Conservation (phyloP, 2,797 vertebrate species). For the Xiphophorus birchmanni region DNA sequence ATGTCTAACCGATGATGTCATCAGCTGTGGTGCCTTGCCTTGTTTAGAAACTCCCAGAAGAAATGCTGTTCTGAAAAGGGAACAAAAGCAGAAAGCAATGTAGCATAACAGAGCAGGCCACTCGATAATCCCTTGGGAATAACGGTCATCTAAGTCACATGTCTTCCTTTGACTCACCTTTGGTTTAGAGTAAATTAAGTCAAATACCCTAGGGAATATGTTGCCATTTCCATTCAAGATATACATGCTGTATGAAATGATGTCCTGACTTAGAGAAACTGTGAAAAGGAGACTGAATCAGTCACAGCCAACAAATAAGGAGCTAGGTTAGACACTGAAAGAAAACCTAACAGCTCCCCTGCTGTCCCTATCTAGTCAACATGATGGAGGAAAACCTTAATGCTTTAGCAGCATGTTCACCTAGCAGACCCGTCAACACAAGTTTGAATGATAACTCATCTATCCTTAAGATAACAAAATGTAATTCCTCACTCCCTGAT, state of each 20-base stretch:
- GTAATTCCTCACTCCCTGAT: slow-evolving; percentile 9
- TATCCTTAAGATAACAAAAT: slow-evolving; percentile 23
- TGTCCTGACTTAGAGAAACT: slow-evolving; percentile 9
- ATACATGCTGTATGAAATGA: slow-evolving; percentile 14
- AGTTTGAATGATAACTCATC: slow-evolving; percentile 44
- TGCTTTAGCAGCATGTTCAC: slow-evolving; percentile 38
- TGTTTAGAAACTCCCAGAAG: slow-evolving; percentile 25
- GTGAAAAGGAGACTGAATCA: slow-evolving; percentile 14
- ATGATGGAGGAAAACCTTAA: slow-evolving; percentile 52
- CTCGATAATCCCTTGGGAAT: slow-evolving; percentile 46
- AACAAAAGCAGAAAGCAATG: slow-evolving; percentile 43
- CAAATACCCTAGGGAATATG: slow-evolving; percentile 10
- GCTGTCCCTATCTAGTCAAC: slow-evolving; percentile 7
- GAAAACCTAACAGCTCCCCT: slow-evolving; percentile 21
- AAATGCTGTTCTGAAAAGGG: slow-evolving; percentile 36
- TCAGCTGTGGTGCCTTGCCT: slow-evolving; percentile 20
- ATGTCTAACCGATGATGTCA: slow-evolving; percentile 48
- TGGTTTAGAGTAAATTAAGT: slow-evolving; percentile 17
- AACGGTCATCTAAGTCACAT: slow-evolving; percentile 51
- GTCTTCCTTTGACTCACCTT: slow-evolving; percentile 38
- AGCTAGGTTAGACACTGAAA: slow-evolving; percentile 10
- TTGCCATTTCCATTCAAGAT: slow-evolving; percentile 12
- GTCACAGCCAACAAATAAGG: slow-evolving; percentile 11
- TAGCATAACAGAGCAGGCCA: slow-evolving; percentile 30
- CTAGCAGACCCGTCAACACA: slow-evolving; percentile 40